Percentiles rank a stretch among this genome's conserved stretches.
phyloP scores from a whole-genome alignment of 2,113 vertebrate genomes.

The Tupaia tana region DNA sequence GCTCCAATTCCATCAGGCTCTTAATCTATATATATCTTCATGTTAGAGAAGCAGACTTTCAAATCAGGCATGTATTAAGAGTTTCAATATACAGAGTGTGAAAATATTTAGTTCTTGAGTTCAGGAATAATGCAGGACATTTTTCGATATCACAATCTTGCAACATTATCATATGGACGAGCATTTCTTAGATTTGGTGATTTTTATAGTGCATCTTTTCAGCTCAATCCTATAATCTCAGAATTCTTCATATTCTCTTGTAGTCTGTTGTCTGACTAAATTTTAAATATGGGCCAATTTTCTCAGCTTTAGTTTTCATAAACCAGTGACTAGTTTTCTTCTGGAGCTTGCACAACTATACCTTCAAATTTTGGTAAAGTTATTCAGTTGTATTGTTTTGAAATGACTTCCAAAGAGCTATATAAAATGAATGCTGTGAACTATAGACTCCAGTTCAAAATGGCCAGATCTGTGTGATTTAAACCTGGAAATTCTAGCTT shows the following conservation, averaged over 20 bases:
- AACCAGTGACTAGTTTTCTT: neutral
- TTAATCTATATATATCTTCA: conserved; percentile 67
- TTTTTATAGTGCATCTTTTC: neutral
- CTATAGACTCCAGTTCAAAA: neutral
- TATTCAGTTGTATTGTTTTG: neutral
- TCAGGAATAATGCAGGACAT: neutral
- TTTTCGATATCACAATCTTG: conserved; percentile 26
- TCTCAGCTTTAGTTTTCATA: neutral
- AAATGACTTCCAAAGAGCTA: neutral
- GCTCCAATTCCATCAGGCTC: conserved; percentile 42
- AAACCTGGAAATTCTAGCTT: neutral
- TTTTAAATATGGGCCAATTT: neutral
- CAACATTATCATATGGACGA: neutral
- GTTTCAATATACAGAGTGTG: neutral
- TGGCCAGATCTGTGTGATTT: neutral
- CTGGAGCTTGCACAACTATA: neutral
- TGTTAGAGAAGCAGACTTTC: conserved; percentile 2
- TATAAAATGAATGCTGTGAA: neutral
- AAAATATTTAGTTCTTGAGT: neutral
- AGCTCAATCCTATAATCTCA: conserved; percentile 9
- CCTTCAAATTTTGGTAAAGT: neutral
- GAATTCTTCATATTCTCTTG: neutral
- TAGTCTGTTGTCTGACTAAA: neutral
- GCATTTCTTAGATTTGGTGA: neutral
- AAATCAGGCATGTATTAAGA: conserved; percentile 35